These are phyloP conservation scores for Peromyscus melanophrys DNA, from an alignment of 2,797 vertebrate species.

Conservation along the genomic window DNA sequence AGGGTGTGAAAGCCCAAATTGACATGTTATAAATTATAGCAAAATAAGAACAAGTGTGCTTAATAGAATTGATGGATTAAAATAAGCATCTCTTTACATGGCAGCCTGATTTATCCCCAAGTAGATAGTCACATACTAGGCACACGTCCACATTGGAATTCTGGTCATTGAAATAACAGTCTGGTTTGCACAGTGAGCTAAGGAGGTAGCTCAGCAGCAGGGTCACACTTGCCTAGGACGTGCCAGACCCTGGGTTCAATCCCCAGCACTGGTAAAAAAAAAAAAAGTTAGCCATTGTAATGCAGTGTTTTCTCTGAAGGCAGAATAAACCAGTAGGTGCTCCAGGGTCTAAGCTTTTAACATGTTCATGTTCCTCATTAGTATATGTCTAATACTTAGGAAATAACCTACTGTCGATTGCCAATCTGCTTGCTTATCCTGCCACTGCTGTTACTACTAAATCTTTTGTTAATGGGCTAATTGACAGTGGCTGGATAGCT, in stretches of 20 bases:
- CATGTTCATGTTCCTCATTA: neutral
- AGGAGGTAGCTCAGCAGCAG: neutral
- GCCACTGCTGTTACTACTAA: constrained; percentile 82
- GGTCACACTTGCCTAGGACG: neutral
- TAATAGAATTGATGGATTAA: neutral
- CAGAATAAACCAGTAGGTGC: neutral
- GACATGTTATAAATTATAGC: constrained; percentile 26
- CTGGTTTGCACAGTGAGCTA: neutral
- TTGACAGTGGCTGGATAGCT: constrained; percentile 85
- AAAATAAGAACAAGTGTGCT: constrained; percentile 2
- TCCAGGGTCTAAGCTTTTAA: neutral
- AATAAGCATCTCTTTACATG: constrained; percentile 4
- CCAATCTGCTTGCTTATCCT: constrained; percentile 71
- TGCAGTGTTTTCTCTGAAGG: neutral
- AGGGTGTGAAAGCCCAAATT: neutral
- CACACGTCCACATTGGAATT: neutral
- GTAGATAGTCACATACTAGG: neutral
- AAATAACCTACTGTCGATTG: constrained; percentile 78
- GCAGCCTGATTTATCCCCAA: neutral
- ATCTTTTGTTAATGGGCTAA: constrained; percentile 86
- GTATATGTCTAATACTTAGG: constrained; percentile 77
- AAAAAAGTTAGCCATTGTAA: neutral
- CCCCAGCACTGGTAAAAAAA: neutral
- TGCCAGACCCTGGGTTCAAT: neutral
- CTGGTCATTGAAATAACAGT: neutral